Base-by-base conservation (phyloP, 1,140 invertebrate genomes). In the Asobara japonica region DNA sequence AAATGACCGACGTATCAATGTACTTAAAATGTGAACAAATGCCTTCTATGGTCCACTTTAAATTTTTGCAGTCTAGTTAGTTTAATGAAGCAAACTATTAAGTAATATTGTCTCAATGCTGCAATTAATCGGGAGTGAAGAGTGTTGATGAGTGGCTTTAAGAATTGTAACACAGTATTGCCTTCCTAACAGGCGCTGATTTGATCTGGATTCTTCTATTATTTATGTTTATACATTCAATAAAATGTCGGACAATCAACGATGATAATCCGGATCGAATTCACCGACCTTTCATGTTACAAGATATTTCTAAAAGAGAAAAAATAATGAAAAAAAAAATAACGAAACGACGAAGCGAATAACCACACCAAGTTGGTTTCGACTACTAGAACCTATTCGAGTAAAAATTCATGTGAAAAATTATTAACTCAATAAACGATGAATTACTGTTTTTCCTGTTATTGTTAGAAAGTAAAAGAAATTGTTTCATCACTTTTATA, bases 161-260 rank as follows among this genome's bases (percentile, higher is more conserved):
- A 72, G 75, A 72, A 73, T 62, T 56, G 68, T 77, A 65, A 85
- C 83, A 86, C 84, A 85, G 83, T 81, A 83, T 86, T 84, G 85
- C 85, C 84, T 87, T 86, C 78, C 80, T 81, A 73, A 77, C 80
- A 68, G 65, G 45, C 61, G 77, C 76, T 80, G 75, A 76, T 82
- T 80, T 74, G 81, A 77, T 36, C 76, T 70, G 79, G 71, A 82
- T 51, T 36, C 16, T 48, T 25, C 31, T 77, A 77, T 78, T 71
- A 69, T 77, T 85, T 83, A 79, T 75, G 78, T 85, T 86, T 79
- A 79, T 79, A 82, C 73, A 84, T 82, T 41, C 41, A 64, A 69
- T 69, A 73, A 64, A 65, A 68, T 41, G 66, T 75, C 67, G 82
- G 85, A 86, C 85, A 87, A 87, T 87, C 85, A 87, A 76, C 76